A percentile compares a stretch with the other conserved stretches of the same genome.
Conservation (phyloP, 2,797 vertebrate genomes). For the Platyrinchus mystaceus region DNA sequence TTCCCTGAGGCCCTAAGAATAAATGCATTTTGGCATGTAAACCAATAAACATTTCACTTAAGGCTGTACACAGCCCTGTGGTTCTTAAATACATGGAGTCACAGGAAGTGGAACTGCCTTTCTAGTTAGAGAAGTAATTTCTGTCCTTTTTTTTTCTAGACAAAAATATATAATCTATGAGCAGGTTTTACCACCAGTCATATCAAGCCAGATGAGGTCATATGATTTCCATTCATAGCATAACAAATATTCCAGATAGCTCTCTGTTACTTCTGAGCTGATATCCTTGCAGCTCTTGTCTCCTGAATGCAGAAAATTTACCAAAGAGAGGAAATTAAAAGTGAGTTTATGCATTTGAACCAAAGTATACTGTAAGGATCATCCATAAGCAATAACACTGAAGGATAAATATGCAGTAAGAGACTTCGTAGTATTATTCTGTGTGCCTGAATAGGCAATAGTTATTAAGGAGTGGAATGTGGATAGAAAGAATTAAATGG, state of each 20-base stretch:
- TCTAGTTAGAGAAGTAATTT: not conserved
- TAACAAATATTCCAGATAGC: not conserved
- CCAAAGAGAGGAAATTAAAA: conserved; percentile 18
- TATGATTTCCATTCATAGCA: not conserved
- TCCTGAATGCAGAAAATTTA: not conserved
- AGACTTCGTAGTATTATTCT: not conserved
- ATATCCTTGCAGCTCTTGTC: not conserved
- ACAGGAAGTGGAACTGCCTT: not conserved
- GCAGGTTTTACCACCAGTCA: not conserved
- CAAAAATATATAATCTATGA: not conserved
- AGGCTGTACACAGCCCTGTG: not conserved
- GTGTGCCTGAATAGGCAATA: not conserved
- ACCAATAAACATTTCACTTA: not conserved
- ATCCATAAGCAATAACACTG: not conserved
- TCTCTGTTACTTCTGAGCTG: not conserved
- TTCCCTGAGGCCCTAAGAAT: not conserved
- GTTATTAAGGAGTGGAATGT: not conserved
- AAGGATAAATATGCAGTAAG: not conserved
- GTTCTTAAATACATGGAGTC: not conserved
- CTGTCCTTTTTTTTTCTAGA: not conserved
- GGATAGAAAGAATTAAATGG: not conserved
- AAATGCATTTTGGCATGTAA: not conserved
- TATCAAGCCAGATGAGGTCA: not conserved
- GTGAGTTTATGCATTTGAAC: not conserved
- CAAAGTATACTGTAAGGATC: not conserved